Conservation (phyloP, 2,797 vertebrate genomes). For the Hydrophis major region DNA sequence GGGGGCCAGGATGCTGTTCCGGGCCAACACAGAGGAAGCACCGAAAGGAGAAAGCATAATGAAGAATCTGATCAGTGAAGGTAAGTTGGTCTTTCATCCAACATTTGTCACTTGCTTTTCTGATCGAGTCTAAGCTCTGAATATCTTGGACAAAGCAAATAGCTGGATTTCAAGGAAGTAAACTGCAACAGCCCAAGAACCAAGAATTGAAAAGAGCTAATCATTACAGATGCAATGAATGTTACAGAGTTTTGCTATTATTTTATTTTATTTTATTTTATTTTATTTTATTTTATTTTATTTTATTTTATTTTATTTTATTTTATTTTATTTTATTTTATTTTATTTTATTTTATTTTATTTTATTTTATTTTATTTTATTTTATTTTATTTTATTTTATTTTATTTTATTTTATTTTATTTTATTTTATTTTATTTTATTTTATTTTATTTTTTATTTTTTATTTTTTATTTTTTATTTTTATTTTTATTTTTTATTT, state of each 20-base stretch:
- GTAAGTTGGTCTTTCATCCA: conserved; percentile 64
- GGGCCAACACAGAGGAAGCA: conserved; percentile 81
- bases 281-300: not conserved
- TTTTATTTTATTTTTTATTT: not conserved
- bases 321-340: not conserved
- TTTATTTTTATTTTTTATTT: not conserved
- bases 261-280: not conserved
- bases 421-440: too few species aligned
- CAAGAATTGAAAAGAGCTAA: not conserved
- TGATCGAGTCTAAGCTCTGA: fast-evolving
- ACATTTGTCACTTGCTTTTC: fast-evolving
- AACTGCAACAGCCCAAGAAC: not conserved
- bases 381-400: not conserved
- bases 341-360: too few species aligned
- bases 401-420: not conserved
- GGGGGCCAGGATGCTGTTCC: conserved; percentile 80
- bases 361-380: too few species aligned
- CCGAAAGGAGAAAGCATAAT: conserved; percentile 86
- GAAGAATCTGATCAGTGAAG: conserved; percentile 89
- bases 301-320: too few species aligned
- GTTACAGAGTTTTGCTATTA: not conserved
- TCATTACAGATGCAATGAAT: not conserved
- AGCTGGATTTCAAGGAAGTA: not conserved
- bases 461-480: not conserved
- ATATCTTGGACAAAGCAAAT: not conserved